Evolutionary conservation across 2,888 invertebrate genomes (phyloP), one percentile per base, ranked within the genome.

Genomic region (Phymatocera aterrima): DNA sequence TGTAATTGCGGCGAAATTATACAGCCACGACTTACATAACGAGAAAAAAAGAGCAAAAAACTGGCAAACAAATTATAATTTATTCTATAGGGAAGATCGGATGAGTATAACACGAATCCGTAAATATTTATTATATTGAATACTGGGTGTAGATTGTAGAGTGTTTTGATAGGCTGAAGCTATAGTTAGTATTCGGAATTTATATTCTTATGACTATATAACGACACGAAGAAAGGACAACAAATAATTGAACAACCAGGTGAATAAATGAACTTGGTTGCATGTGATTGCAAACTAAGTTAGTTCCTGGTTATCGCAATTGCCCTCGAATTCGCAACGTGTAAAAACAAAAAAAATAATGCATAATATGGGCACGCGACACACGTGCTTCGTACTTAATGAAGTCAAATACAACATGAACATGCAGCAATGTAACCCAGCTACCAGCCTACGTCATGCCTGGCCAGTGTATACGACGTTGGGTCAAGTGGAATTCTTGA

Each of bases 381-480:
- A 70, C 70, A 72, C 51, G 72, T 72, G 72, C 72, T 72, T 72
- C 18, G n/a, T 21, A 72, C 18, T 72, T 34, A 28, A 34, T 51
- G n/a, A 72, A 51, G 51, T 72, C 6, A 34, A 21, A 51, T 51
- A n/a, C n/a, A 21, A 72, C 51, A 51, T 68, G 46, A 68, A 46
- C 43, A 68, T 24, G 5, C 21, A 6, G 15, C 15, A 46, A 68
- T n/a, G n/a, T n/a, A n/a, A n/a, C n/a, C n/a, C n/a, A n/a, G n/a
- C n/a, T n/a, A 15, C 68, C 4, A 61, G n/a, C 21, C 24, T 24
- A 68, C 68, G 68, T 68, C 68, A 68, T 68, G n/a, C n/a, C n/a
- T n/a, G n/a, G n/a, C 46, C 68, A 18, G 5, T 65, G 5, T 68
- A 24, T 10, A 28, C 5, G n/a, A n/a, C n/a, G n/a, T n/a, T n/a